Conservation (phyloP, 64 coral and sea anemone species). For the Acropora yongei region DNA sequence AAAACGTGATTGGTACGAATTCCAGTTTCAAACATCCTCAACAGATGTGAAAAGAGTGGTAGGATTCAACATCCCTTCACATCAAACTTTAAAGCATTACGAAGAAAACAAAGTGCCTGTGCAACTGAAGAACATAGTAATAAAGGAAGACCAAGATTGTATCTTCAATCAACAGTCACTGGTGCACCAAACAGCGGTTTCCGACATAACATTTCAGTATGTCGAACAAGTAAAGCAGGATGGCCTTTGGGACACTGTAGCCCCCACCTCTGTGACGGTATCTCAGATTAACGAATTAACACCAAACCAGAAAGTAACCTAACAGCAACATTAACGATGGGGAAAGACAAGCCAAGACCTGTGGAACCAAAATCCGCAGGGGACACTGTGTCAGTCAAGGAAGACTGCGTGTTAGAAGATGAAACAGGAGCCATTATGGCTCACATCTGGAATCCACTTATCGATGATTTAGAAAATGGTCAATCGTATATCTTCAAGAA, state of each 20-base stretch:
- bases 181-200: conserved; percentile 17
- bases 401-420: conserved; percentile 45
- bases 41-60: conserved; percentile 60
- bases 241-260: neutral
- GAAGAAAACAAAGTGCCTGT: conserved; percentile 64
- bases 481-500: conserved; percentile 41
- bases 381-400: conserved; percentile 13
- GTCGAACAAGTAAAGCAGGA: conserved; percentile 42
- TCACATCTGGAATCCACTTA: conserved; percentile 38
- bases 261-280: conserved; percentile 1
- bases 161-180: conserved; percentile 48
- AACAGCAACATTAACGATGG: conserved; percentile 28
- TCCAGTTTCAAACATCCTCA: conserved; percentile 51
- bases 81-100: conserved; percentile 57
- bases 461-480: neutral
- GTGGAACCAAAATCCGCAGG: conserved; percentile 7
- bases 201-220: conserved; percentile 32
- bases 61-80: conserved; percentile 66
- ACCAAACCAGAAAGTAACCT: conserved; percentile 60
- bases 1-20: conserved; percentile 19
- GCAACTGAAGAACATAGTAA: conserved; percentile 15
- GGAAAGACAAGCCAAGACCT: neutral
- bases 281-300: conserved; percentile 24
- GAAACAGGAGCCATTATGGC: conserved; percentile 30
- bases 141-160: conserved; percentile 7